Evolutionary conservation across 2,888 invertebrate species (phyloP).

Genomic region (Eupsilia transversa): DNA sequence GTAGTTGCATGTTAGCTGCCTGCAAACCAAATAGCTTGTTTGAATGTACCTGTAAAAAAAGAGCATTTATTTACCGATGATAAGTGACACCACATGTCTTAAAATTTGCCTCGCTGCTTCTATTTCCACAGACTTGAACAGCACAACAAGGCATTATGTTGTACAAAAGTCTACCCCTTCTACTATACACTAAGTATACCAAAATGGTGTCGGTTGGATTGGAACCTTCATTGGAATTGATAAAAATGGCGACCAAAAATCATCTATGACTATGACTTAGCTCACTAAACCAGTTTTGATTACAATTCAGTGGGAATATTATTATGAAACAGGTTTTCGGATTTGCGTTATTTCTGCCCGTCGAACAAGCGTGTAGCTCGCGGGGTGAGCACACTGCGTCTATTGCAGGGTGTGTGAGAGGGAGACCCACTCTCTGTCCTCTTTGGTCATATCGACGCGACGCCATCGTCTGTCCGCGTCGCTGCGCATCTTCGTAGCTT

Average conservation of each 20-base stretch:
- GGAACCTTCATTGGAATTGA: too few species aligned
- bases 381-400: conserved; percentile 9
- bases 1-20: too few species aligned
- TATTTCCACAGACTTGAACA: conserved; percentile 42
- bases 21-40: too few species aligned
- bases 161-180: not conserved
- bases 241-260: too few species aligned
- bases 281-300: not conserved
- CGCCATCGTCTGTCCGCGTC: conserved; percentile 3
- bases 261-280: too few species aligned
- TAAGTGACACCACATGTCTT: conserved; percentile 46
- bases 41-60: too few species aligned
- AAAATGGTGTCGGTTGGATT: too few species aligned
- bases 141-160: conserved; percentile 49
- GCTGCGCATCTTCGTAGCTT: conserved; percentile 26
- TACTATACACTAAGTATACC: too few species aligned
- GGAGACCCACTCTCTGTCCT: conserved; percentile 38
- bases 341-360: conserved; percentile 11
- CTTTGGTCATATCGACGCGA: conserved; percentile 57
- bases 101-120: conserved; percentile 40
- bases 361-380: conserved; percentile 1
- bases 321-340: not conserved
- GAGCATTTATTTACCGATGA: conserved; percentile 37
- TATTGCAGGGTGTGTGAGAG: conserved; percentile 37
- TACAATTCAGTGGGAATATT: not conserved